These are phyloP conservation scores for Drosophila rhopaloa DNA, from an alignment of 1,140 invertebrate species.

Conservation along the genomic window DNA sequence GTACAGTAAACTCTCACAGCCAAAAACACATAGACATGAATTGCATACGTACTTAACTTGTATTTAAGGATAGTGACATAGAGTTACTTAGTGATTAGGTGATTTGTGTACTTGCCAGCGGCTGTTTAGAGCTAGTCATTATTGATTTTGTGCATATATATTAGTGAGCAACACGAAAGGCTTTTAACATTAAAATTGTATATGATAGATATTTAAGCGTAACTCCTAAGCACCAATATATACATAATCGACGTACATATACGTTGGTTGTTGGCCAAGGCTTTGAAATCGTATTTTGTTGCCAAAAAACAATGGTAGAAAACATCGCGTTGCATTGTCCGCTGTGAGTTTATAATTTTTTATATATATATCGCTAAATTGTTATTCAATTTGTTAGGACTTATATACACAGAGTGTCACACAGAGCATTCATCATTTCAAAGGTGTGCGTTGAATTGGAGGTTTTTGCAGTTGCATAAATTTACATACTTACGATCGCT, in stretches of 20 bases:
- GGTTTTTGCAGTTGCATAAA: slow-evolving; percentile 30
- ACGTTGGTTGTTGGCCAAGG: slow-evolving; percentile 39
- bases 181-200: slow-evolving; percentile 59
- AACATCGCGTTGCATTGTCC: slow-evolving; percentile 45
- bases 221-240: slow-evolving; percentile 35
- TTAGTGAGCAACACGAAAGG: slow-evolving; percentile 59
- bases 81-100: slow-evolving; percentile 24
- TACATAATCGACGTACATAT: slow-evolving; percentile 32
- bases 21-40: slow-evolving; percentile 31
- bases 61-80: slow-evolving; percentile 51
- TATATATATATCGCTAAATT: slow-evolving; percentile 64
- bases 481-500: slow-evolving; percentile 16
- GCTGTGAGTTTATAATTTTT: slow-evolving; percentile 51
- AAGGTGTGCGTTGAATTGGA: not conserved
- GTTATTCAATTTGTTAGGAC: slow-evolving; percentile 69
- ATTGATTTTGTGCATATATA: slow-evolving; percentile 54
- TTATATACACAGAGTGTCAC: slow-evolving; percentile 32
- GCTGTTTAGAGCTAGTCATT: slow-evolving; percentile 77
- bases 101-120: slow-evolving; percentile 38
- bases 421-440: slow-evolving; percentile 15
- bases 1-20: slow-evolving; percentile 18
- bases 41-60: slow-evolving; percentile 61
- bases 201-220: slow-evolving; percentile 25
- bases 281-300: slow-evolving; percentile 46
- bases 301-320: slow-evolving; percentile 23